phyloP scores from a whole-genome alignment of 2,888 invertebrate species.

The Drosophila subquinaria region DNA sequence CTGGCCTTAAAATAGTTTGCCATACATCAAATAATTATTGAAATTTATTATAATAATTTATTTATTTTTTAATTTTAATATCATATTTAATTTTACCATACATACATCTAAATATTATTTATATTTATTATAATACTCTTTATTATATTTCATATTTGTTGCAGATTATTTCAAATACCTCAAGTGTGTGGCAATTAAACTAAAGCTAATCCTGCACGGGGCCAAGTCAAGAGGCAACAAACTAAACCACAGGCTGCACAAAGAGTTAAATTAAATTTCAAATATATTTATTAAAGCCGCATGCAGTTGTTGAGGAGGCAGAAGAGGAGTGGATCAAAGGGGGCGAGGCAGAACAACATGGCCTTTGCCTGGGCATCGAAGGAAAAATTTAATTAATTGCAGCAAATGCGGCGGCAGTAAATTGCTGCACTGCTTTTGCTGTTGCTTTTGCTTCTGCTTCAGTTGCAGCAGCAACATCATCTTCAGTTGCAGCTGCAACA shows the following conservation, averaged over 20 bases:
- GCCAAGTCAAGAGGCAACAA: neutral
- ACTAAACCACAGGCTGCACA: conserved; percentile 11
- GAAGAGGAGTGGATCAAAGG: neutral
- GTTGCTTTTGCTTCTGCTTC: conserved; percentile 31
- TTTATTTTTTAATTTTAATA: neutral
- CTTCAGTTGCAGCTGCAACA: conserved; percentile 24
- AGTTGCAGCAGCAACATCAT: conserved; percentile 21
- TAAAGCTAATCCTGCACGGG: neutral
- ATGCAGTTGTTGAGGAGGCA: conserved; percentile 38
- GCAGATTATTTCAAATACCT: neutral
- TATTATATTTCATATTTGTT: neutral
- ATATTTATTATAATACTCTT: neutral
- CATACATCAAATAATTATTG: too few relatives aligned
- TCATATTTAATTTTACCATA: neutral
- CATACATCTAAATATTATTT: too few relatives aligned
- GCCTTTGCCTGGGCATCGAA: conserved; percentile 17
- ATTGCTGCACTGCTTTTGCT: conserved; percentile 30
- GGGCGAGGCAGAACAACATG: conserved; percentile 24
- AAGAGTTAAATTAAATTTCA: conserved; percentile 60
- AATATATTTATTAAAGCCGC: conserved; percentile 72
- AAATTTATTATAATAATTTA: neutral
- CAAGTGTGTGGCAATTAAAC: neutral
- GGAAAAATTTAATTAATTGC: conserved; percentile 80
- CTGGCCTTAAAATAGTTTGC: too few relatives aligned
- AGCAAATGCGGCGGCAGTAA: conserved; percentile 45